phyloP scores from a whole-genome alignment of 2,113 vertebrate genomes.

The Halcyon malimbica region DNA sequence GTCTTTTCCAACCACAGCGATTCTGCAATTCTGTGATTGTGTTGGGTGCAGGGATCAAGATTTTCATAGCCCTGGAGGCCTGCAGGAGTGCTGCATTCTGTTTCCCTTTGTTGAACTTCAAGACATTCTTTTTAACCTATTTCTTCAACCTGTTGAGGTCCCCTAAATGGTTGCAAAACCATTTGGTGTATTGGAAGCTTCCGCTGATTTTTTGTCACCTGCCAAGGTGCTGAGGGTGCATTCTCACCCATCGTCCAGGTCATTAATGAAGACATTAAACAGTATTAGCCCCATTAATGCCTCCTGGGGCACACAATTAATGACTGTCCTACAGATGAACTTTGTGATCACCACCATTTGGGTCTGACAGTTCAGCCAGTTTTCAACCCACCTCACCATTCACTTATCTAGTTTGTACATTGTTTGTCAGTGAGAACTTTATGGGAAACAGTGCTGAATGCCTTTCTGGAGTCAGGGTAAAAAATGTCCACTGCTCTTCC shows the following conservation, averaged over 20 bases:
- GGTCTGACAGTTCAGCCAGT: neutral
- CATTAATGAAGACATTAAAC: neutral
- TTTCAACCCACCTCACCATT: neutral
- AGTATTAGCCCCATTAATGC: rapidly evolving
- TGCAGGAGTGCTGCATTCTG: rapidly evolving
- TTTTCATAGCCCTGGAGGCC: rapidly evolving
- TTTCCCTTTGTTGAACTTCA: neutral
- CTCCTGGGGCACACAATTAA: neutral
- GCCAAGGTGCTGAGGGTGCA: rapidly evolving
- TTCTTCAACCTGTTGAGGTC: neutral
- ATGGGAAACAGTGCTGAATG: neutral
- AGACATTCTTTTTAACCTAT: neutral
- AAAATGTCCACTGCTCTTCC: neutral
- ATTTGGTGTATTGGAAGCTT: neutral
- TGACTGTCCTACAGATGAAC: neutral
- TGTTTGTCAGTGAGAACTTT: neutral
- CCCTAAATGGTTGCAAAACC: neutral
- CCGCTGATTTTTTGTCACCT: neutral
- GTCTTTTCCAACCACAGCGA: too few species aligned
- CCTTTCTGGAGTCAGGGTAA: neutral
- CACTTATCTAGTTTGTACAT: neutral
- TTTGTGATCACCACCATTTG: neutral
- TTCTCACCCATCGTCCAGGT: rapidly evolving
- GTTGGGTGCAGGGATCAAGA: neutral
- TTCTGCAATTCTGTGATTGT: neutral